Base-by-base conservation (phyloP, 2,888 invertebrate genomes). In the Chrysodeixis includens region DNA sequence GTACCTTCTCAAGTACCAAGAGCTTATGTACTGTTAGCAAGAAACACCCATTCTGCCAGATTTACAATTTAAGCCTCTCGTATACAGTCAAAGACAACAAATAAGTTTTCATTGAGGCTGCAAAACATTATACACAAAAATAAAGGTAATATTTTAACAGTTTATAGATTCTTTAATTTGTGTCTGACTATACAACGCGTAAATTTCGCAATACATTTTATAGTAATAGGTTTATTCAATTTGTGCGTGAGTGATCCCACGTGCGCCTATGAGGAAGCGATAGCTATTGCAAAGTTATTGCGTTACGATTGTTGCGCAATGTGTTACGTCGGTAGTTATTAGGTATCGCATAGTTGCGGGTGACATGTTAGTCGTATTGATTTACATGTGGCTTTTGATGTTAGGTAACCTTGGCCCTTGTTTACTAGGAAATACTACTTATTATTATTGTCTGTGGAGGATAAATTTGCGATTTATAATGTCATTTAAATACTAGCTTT, bases 191-290 rank as follows among this genome's bases (percentile, higher is more conserved):
- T 68, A 62, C 72, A 76, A 68, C 56, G 62, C 52, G 55, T 64
- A 62, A 74, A 76, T 74, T 76, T 72, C 62, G 64, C 62, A 76
- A 74, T 74, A 49, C 61, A 61, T 74, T 64, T 64, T 55, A 76
- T 76, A 74, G 62, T 64, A 67, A 79, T 69, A 40, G 30, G 26
- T 76, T 59, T 64, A 74, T 61, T 59, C 62, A 55, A 52, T 62
- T 67, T 62, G 60, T 71, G 78, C 78, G 81, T 81, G 79, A 56
- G 46, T 20, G 54, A 75, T 81, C 56, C 61, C 68, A 65, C 72
- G 66, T 63, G 30, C 46, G 61, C n/a, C 66, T 58, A 71, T 78
- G 75, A 78, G 79, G 79, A 79, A 79, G 71, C 69, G 64, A 56
- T 49, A 32, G 58, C 53, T 74, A 63, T 74, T 74, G 62, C 63